A percentile compares a stretch with the other conserved stretches of the same genome.
Evolutionary conservation across 1,140 invertebrate species (phyloP).

Genomic region (Phymastichus coffea): DNA sequence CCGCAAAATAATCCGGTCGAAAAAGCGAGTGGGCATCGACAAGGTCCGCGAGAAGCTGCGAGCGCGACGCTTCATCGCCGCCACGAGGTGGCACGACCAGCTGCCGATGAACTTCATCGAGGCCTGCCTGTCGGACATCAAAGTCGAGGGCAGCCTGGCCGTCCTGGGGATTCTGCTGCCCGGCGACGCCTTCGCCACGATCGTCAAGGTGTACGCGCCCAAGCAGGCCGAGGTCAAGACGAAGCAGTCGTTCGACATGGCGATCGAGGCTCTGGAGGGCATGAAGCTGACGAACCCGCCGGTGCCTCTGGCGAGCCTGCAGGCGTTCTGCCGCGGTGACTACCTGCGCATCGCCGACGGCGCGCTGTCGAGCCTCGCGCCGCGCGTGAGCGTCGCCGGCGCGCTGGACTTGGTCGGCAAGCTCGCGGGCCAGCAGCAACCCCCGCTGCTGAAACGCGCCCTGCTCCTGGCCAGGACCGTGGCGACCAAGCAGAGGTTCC

Average conservation of each 20-base stretch:
- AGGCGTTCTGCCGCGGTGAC: not conserved
- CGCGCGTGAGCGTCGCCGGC: not conserved
- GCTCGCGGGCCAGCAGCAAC: no score
- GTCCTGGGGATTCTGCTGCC: conserved; percentile 3
- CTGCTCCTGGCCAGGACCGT: not conserved
- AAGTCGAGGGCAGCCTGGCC: not conserved
- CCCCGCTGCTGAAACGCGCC: not conserved
- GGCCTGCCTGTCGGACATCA: not conserved
- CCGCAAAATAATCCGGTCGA: no score
- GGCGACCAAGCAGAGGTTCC: not conserved
- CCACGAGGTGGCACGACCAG: not conserved
- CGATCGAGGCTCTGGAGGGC: not conserved
- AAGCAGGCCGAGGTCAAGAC: not conserved
- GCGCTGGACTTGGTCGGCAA: not conserved
- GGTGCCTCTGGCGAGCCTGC: not conserved
- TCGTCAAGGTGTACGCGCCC: not conserved
- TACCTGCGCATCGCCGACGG: not conserved
- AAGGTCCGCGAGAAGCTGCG: no score
- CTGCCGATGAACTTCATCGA: conserved; percentile 12
- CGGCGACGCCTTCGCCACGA: not conserved
- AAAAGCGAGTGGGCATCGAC: no score
- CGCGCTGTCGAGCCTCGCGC: not conserved
- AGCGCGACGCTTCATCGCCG: not conserved
- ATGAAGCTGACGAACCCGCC: conserved; percentile 1
- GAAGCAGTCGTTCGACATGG: not conserved